Evolutionary conservation across 2,888 invertebrate species (phyloP), one percentile per base, ranked within the genome.

Genomic region (Blastobasis lacticolella): DNA sequence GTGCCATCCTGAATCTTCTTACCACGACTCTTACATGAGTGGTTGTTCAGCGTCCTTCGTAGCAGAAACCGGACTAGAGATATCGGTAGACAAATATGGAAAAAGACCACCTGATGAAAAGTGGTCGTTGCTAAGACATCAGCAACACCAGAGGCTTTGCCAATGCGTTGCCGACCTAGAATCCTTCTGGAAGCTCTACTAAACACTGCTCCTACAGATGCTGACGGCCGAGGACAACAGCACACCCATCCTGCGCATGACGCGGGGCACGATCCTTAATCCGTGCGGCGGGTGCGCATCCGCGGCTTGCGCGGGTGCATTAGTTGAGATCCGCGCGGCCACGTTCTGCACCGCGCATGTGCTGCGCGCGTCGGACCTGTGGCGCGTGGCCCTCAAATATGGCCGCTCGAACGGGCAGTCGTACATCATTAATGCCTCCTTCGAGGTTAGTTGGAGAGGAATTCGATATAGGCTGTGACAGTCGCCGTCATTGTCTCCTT

Each of bases 281-380:
- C 72, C 75, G 0, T 75, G 69, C 53, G 80, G 69, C 0, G 75
- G 68, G 2, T 65, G 64, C 36, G 59, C 64, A 1, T 63, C 71
- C 0, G 72, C 67, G 2, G 79, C 72, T 0, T 68, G 76, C 36
- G 68, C 69, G 0, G 54, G 61, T 3, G 23, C 23, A 23, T 23
- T 23, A 23, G 23, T 23, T 3, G 23, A 23, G 23, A 23, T 23
- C 48, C 57, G 82, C 9, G 85, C 84, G 0, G 85, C 79, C 23
- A 82, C 83, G 10, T 84, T 81, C 69, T 84, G 85, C 67, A 80
- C 76, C 0, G 81, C 82, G 4, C 83, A 84, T 45, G 74, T 77
- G 46, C 64, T 84, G 36, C 56, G 50, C 4, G 71, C 69, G 0
- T 48, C 52, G 0, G 69, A 75, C n/a, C 63, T 84, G 4, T 85